These are phyloP conservation scores for Achlya flavicornis DNA, from an alignment of 2,888 invertebrate genomes.

Conservation along the genomic window DNA sequence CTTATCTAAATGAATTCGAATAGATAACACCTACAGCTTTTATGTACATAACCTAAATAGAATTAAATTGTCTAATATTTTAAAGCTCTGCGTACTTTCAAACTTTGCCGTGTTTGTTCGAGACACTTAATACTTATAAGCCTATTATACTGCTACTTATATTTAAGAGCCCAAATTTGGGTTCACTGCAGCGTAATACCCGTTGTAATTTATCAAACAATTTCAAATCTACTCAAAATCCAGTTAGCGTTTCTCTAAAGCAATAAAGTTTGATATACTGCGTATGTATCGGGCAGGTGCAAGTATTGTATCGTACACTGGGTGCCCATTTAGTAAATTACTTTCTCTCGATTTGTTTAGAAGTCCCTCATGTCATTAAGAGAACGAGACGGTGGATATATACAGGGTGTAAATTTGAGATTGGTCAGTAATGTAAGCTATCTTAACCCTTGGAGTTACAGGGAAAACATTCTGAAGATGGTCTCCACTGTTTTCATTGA, in stretches of 20 bases:
- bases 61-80: slow-evolving; percentile 3
- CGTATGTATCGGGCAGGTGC: slow-evolving; percentile 40
- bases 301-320: slow-evolving; percentile 40
- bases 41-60: slow-evolving; percentile 2
- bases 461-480: too few species aligned
- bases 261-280: slow-evolving; percentile 36
- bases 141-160: not conserved
- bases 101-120: not conserved
- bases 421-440: too few species aligned
- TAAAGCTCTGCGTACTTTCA: not conserved
- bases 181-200: slow-evolving; percentile 7
- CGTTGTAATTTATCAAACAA: slow-evolving; percentile 23
- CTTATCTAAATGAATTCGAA: not conserved
- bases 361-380: slow-evolving; percentile 43
- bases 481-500: too few species aligned
- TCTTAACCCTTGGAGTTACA: too few species aligned
- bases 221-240: slow-evolving; percentile 32
- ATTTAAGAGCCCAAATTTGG: not conserved
- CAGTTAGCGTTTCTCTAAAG: slow-evolving; percentile 31
- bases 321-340: slow-evolving; percentile 51
- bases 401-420: slow-evolving; percentile 10
- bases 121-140: slow-evolving; percentile 1
- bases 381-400: slow-evolving; percentile 35
- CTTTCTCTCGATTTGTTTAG: slow-evolving; percentile 44
- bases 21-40: not conserved